phyloP scores from a whole-genome alignment of 2,797 vertebrate species.

The Melanitta fusca region DNA sequence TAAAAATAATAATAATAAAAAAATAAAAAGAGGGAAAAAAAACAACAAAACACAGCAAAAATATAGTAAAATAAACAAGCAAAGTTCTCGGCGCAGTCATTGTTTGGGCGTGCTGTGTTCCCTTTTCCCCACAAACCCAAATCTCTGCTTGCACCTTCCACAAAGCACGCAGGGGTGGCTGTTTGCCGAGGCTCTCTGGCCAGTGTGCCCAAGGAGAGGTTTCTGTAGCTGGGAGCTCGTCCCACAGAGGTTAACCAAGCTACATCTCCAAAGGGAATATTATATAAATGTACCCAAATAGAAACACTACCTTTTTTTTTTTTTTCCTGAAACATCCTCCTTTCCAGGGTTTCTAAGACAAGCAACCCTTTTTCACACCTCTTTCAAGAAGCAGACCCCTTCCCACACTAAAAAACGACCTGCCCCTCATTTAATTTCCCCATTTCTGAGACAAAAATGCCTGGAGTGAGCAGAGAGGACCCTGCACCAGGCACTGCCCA shows the following conservation, averaged over 20 bases:
- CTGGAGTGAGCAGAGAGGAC: not conserved
- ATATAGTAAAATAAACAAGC: not conserved
- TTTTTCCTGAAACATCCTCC: slow-evolving; percentile 2
- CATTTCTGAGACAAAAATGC: not conserved
- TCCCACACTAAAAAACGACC: not conserved
- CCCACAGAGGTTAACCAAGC: slow-evolving; percentile 65
- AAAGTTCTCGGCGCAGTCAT: not conserved
- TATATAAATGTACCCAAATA: slow-evolving; percentile 11
- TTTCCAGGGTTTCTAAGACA: not conserved
- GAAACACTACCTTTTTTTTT: not conserved
- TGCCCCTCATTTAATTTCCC: fast-evolving
- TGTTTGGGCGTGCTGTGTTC: not conserved
- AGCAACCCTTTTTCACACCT: fast-evolving
- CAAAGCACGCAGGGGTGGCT: not conserved
- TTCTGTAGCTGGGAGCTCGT: not conserved
- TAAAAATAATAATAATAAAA: not conserved
- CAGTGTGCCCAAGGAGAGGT: not conserved
- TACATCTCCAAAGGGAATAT: slow-evolving; percentile 54
- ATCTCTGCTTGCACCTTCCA: not conserved
- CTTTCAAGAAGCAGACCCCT: not conserved
- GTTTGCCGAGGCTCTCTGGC: not conserved
- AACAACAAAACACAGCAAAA: not conserved
- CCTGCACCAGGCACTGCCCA: not conserved
- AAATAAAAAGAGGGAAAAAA: not conserved
- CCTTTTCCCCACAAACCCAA: not conserved